Base-by-base conservation (phyloP, 35 echinoderm and acorn worm species). In the Diadema setosum region DNA sequence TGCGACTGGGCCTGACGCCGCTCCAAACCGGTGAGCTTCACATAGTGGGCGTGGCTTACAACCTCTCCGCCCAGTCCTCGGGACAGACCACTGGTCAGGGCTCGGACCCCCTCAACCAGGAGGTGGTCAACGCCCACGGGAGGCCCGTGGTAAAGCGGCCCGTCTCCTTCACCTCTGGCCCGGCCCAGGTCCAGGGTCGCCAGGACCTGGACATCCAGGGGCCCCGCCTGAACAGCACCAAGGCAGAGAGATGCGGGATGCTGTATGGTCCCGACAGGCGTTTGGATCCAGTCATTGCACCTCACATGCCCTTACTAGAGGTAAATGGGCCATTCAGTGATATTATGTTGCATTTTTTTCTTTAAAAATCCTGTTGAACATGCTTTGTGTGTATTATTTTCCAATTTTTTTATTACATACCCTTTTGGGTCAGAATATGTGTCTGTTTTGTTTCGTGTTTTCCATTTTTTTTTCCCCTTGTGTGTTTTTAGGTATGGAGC, bases 131-230 rank as follows among this genome's bases (percentile, higher is more conserved):
- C 52, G 60, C 40, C 43, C 46, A 74, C 9, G 46, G 64, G 32
- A 75, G 81, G 49, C 25, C 36, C 39, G 48, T 31, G 43, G 35
- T 55, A 52, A 92, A 86, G 65, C 70, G 86, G 63, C 81, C 92
- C 14, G 26, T 65, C 33, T 85, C 86, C 21, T 88, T 88, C 23
- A 75, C 74, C 5, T 83, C 88, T 1, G 88, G 89, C 35, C 50
- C 83, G 6, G 89, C 93, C 12, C 83, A 90, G 30, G 84, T 99
- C 15, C 85, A 84, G 15, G 96, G 96, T 0, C 91, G 86, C 74
- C 96, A 99, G 67, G 96, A 99, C 24, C 44, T 99, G 30, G 96
- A 99, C 59, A 94, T 99, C 21, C 96, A 99, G 90, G 96, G 96
- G 15, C 96, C 92, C 5, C 60, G 96, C 43, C 61, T 99, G 7